Base-by-base conservation (phyloP, 2,113 vertebrate species). In the Turdus rufiventris region DNA sequence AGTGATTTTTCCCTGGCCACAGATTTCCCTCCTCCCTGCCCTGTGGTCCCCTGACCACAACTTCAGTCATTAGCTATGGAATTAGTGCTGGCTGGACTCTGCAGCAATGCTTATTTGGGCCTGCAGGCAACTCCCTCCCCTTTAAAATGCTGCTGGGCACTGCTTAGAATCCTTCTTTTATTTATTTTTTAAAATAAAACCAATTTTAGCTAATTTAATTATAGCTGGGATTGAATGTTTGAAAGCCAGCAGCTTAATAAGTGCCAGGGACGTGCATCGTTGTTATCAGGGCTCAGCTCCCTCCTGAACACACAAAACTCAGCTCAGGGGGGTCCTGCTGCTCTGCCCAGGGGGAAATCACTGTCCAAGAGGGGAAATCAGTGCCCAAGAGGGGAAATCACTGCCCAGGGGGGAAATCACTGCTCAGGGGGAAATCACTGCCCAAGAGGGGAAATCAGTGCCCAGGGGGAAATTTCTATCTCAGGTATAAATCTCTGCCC, bases 201-300 rank as follows among this genome's bases (percentile, higher is more conserved):
- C 74, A 40, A 91, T 91, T 95, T 94, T 65, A 58, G 91, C 73
- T 96, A 93, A 97, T 95, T 94, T 85, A 94, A 96, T 97, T 95
- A 89, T 73, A 92, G 92, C 84, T 21, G 58, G 86, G 92, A 92
- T 94, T 95, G 78, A 92, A 90, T 38, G 77, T 91, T 96, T 93
- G 82, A 91, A 92, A 95, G 86, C 83, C 88, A 95, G 94, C 91
- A 74, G 88, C 83, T 89, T 93, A 94, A 65, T 93, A 92, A 94
- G 80, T 60, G 48, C 67, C 58, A 45, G 86, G 84, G 91, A 87
- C 91, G 91, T 76, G 91, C 28, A 76, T 71, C 51, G 33, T 87
- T 51, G 72, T 89, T 93, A 94, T 83, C 75, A 47, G 47, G 47
- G 47, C 47, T 21, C 47, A 47, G 4, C 7, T 47, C 21, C 47